Evolutionary conservation across 2,888 invertebrate species (phyloP), one percentile per base, ranked within the genome.

Genomic region (Ommatoiulus sabulosus): DNA sequence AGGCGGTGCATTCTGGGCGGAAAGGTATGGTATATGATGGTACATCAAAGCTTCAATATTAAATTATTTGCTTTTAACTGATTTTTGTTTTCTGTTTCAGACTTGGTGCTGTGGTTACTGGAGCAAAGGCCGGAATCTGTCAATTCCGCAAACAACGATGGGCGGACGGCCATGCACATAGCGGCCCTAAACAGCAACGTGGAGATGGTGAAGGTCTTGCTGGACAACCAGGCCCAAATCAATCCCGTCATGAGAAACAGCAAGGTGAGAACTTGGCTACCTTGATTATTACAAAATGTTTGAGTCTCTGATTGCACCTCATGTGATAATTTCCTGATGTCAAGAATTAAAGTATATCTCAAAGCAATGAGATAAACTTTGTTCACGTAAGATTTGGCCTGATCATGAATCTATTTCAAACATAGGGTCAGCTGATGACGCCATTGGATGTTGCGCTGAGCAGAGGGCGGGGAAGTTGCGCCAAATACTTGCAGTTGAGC

Each of bases 151-250:
- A 99, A 99, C 92, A 97, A 97, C 91, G 98, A 98, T 92, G 99
- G 99, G 0, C 95, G 98, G 89, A 97, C 97, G 43, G 96, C 98
- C 35, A 93, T 99, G 84, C 99, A 99, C 93, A 96, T 99, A 90
- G 98, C 99, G 0, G 98, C 98, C 10, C 95, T 97, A 86, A 96
- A 97, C 91, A 98, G 99, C 91, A 97, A 98, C 92, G 95, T 98
- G 5, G 98, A 98, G 92, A 95, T 98, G 93, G 98, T 98, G 92
- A 97, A 96, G 93, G 94, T 95, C 90, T 93, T 98, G 20, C 92
- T 98, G 89, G 97, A 98, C 91, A 94, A 95, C 87, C 96, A 96
- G 0, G 97, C 97, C 0, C 95, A 97, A 92, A 95, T 97, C 1
- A 98, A 98, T 92, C 95, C 96, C 0, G 94, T 98, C 24, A 95